Evolutionary conservation across 2,113 vertebrate genomes (phyloP).

Genomic region (Oxyruncus cristatus): DNA sequence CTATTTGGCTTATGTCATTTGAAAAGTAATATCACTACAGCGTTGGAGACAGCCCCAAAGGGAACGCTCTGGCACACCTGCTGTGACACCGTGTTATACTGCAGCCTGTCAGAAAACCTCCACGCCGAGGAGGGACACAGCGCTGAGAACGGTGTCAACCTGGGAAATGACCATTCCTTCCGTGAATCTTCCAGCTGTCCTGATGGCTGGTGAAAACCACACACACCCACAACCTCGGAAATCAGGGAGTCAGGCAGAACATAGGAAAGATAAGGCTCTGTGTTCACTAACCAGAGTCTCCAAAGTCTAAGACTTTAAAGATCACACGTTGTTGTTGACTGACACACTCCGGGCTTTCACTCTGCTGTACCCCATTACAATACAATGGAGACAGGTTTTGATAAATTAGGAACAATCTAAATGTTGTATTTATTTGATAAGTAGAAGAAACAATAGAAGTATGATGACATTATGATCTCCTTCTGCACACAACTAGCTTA

Average conservation of each 20-base stretch:
- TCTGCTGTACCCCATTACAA: not conserved
- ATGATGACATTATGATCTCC: not conserved
- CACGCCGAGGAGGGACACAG: not conserved
- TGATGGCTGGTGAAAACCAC: not conserved
- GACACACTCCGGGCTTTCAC: not conserved
- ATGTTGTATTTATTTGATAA: not conserved
- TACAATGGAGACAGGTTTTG: not conserved
- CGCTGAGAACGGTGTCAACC: not conserved
- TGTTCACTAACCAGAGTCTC: not conserved
- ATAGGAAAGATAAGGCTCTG: not conserved
- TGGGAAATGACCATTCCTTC: not conserved
- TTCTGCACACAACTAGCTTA: not conserved
- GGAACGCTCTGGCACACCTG: rapidly evolving
- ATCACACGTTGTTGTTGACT: not conserved
- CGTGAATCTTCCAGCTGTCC: not conserved
- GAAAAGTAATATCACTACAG: not conserved
- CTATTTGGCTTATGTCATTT: not conserved
- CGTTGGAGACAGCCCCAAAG: not conserved
- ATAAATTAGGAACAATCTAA: not conserved
- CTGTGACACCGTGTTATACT: not conserved
- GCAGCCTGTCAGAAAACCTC: not conserved
- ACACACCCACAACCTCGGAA: not conserved
- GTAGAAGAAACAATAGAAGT: not conserved
- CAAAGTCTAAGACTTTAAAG: not conserved
- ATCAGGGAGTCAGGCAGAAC: not conserved